Evolutionary conservation across 1,140 invertebrate genomes (phyloP).

Genomic region (Caenorhabditis tropicalis): DNA sequence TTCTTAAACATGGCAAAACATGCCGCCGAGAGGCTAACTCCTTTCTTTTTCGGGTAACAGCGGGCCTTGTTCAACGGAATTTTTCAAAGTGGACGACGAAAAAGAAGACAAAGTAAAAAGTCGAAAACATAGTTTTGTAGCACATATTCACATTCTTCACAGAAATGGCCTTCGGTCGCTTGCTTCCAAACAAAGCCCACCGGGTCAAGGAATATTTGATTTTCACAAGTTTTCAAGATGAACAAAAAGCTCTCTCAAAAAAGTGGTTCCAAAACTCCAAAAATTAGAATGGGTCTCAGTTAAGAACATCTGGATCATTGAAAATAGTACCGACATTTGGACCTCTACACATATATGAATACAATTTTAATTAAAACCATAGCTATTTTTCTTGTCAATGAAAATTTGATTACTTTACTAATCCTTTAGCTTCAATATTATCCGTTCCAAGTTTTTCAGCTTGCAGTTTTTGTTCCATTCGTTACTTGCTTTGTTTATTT

Average conservation of each 20-base stretch:
- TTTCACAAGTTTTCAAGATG: background rate
- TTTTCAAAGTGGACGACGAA: background rate
- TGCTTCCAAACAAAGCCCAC: background rate
- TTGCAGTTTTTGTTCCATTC: too few species aligned
- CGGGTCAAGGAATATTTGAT: background rate
- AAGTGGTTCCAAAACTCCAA: too few species aligned
- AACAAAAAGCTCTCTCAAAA: background rate
- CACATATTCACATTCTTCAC: conserved; percentile 2
- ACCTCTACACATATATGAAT: too few species aligned
- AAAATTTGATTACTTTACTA: too few species aligned
- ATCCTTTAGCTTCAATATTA: too few species aligned
- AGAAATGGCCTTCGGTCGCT: background rate
- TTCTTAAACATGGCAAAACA: conserved; percentile 27
- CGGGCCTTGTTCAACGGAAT: background rate
- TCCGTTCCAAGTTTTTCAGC: too few species aligned
- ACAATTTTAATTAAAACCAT: too few species aligned
- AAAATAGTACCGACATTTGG: too few species aligned
- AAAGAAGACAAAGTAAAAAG: conserved; percentile 21
- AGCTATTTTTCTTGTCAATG: too few species aligned
- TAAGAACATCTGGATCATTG: background rate
- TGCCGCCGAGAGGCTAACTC: background rate
- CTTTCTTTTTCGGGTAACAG: background rate
- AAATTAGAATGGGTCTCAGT: too few species aligned
- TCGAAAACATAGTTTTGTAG: background rate
- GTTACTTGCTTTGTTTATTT: background rate